Evolutionary conservation across 2,113 vertebrate genomes (phyloP).

Genomic region (Coptodon rendalli): DNA sequence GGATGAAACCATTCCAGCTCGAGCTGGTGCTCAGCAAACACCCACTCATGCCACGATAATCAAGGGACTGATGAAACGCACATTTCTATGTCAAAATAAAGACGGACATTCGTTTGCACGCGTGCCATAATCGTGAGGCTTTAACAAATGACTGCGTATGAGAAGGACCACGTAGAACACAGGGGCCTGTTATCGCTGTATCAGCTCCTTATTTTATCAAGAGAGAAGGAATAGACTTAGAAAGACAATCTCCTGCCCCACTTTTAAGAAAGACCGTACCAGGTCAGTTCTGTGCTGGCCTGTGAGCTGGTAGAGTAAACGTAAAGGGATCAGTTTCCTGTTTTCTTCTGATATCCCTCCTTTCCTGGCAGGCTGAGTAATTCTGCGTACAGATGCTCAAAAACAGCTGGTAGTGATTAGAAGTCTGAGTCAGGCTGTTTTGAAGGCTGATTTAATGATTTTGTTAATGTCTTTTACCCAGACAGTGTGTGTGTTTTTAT

Average conservation of each 20-base stretch:
- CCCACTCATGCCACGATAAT: not conserved
- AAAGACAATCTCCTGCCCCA: rapidly evolving
- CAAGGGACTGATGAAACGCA: rapidly evolving
- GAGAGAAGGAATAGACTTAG: not conserved
- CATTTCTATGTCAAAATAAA: not conserved
- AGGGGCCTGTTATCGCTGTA: not conserved
- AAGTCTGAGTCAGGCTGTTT: not conserved
- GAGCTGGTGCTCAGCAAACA: not conserved
- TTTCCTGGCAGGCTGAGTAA: not conserved
- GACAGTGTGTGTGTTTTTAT: not conserved
- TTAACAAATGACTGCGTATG: not conserved
- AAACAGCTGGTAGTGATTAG: slow-evolving; percentile 33
- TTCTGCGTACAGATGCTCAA: not conserved
- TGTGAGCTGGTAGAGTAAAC: not conserved
- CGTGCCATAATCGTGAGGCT: not conserved
- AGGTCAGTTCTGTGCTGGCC: not conserved
- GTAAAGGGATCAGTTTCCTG: not conserved
- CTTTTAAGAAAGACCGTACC: not conserved
- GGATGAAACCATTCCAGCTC: not conserved
- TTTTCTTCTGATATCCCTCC: not conserved
- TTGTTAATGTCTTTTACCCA: not conserved
- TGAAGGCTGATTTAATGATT: not conserved
- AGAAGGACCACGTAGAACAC: not conserved
- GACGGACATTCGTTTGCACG: rapidly evolving
- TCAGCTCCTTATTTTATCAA: not conserved